Conservation (phyloP, 2,797 vertebrate genomes). For the Chromis chromis region DNA sequence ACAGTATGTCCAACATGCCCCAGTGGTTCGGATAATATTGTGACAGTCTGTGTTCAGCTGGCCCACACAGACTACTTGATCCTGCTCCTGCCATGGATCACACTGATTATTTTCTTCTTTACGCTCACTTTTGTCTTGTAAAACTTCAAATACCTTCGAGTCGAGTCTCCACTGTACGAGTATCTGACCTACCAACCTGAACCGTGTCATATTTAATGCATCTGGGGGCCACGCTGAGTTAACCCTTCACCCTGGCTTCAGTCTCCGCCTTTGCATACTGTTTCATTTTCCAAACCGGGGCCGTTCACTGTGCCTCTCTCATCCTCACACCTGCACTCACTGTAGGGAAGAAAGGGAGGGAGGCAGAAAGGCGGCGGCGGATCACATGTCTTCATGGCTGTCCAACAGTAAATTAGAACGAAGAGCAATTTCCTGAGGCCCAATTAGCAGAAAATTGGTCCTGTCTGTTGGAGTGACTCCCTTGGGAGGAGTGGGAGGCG, state of each 20-base stretch:
- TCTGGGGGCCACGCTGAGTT: slow-evolving; percentile 62
- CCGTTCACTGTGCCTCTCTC: slow-evolving; percentile 14
- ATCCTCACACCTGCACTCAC: slow-evolving; percentile 72
- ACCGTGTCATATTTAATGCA: slow-evolving; percentile 70
- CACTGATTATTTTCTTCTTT: slow-evolving; percentile 16
- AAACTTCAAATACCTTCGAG: slow-evolving; percentile 33
- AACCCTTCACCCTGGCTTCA: slow-evolving; percentile 65
- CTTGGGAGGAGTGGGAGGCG: slow-evolving; percentile 49
- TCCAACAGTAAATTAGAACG: slow-evolving; percentile 87
- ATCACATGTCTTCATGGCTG: slow-evolving; percentile 85
- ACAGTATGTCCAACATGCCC: slow-evolving; percentile 50
- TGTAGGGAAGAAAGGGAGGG: slow-evolving; percentile 31
- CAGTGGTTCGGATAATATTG: slow-evolving; percentile 74
- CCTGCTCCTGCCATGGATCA: neutral
- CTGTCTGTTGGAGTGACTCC: slow-evolving; percentile 83
- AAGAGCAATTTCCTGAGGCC: slow-evolving; percentile 88
- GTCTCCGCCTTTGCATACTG: slow-evolving; percentile 35
- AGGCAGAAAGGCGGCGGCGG: slow-evolving; percentile 48
- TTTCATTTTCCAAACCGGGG: slow-evolving; percentile 43
- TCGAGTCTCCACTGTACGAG: slow-evolving; percentile 22
- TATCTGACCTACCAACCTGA: slow-evolving; percentile 54
- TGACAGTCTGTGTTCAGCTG: slow-evolving; percentile 74
- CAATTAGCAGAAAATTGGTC: slow-evolving; percentile 87
- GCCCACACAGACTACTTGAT: neutral
- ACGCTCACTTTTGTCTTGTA: slow-evolving; percentile 13